Evolutionary conservation across 2,113 vertebrate species (phyloP), one percentile per base, ranked within the genome.

Genomic region (Callionymus lyra): DNA sequence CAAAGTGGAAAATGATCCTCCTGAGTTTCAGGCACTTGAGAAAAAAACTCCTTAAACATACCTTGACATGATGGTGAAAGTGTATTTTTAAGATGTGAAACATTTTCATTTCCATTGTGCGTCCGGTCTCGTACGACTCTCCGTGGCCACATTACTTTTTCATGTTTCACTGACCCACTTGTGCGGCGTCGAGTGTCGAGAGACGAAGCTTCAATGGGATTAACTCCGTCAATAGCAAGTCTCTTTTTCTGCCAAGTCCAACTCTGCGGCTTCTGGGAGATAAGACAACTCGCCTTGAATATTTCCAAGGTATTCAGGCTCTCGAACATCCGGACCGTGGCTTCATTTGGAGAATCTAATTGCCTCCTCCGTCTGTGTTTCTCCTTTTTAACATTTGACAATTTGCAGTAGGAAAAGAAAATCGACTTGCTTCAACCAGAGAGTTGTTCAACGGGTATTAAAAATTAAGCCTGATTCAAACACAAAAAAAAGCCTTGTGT

Each of bases 141-240:
- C 44, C 31, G 16, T 27, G 41, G 47, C 12, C 36, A 13, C 59
- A 72, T 78, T 59, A 73, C 63, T 84, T 76, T 76, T 81, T 82
- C 63, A 80, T 76, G 72, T 65, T 67, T 33, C 65, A 58, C 62
- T 82, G 81, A 87, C 82, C 82, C 75, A 84, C 65, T 83, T 84
- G 77, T 66, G 77, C 63, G 9, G 51, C 76, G 68, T 53, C 38
- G 12, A 59, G 57, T 14, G 6, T 35, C 56, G 36, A 57, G 53
- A 49, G 67, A 57, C 18, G 66, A 54, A 64, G 38, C 49, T 64
- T 55, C 44, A 47, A 49, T 18, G 40, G 59, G 74, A 82, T 83
- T 56, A 19, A 70, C 64, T 63, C 65, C 58, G 47, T 52, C 42
- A 53, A 44, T 53, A 17, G 66, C 58, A 53, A 31, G 38, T 50